Conservation (phyloP, 1,140 invertebrate species). For the Philotrypesis tridentata region DNA sequence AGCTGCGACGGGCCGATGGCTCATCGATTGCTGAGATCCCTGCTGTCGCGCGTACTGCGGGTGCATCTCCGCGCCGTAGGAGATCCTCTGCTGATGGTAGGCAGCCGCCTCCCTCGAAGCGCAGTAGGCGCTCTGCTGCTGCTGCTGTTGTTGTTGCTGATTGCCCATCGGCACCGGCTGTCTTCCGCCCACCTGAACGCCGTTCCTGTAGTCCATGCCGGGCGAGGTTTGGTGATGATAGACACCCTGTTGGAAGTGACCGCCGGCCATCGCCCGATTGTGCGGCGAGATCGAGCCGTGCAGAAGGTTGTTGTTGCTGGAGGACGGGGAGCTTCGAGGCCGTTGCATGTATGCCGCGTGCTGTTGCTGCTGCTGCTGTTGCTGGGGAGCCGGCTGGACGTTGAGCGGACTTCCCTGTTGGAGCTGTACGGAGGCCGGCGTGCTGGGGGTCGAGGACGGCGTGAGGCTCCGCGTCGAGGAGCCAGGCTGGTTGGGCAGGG, state of each 20-base stretch:
- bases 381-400: conserved; percentile 55
- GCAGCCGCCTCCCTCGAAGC: conserved; percentile 55
- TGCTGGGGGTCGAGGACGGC: conserved; percentile 79
- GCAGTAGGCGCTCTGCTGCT: conserved; percentile 66
- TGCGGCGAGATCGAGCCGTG: conserved; percentile 65
- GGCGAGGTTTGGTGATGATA: conserved; percentile 48
- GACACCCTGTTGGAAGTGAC: conserved; percentile 65
- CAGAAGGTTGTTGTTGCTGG: conserved; percentile 60
- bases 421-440: conserved; percentile 76
- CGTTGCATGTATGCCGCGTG: conserved; percentile 69
- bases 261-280: conserved; percentile 55
- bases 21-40: conserved; percentile 48
- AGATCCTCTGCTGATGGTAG: conserved; percentile 56
- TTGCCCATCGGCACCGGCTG: conserved; percentile 57
- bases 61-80: conserved; percentile 72
- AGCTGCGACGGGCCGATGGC: conserved; percentile 20
- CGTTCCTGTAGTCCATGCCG: conserved; percentile 68
- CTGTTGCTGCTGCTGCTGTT: conserved; percentile 22
- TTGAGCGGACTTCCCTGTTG: conserved; percentile 71
- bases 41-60: conserved; percentile 73
- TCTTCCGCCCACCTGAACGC: conserved; percentile 56
- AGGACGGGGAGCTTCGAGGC: conserved; percentile 70
- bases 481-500: conserved; percentile 69
- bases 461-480: conserved; percentile 78
- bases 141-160: conserved; percentile 59